Percentiles rank a stretch among this genome's conserved stretches.
Evolutionary conservation across 2,113 vertebrate genomes (phyloP).

Genomic region (Nerophis lumbriciformis): DNA sequence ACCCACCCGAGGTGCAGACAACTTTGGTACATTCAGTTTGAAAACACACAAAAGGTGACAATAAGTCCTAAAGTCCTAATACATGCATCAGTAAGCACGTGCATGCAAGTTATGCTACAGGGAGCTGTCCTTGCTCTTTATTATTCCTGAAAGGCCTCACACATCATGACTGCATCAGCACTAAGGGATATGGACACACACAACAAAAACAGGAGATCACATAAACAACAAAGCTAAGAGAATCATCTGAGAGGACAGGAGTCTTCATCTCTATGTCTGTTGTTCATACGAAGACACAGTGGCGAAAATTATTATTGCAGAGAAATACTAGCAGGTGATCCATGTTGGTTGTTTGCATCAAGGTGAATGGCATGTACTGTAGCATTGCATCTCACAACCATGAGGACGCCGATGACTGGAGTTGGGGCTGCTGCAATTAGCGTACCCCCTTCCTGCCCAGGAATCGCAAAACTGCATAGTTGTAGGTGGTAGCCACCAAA

Average conservation of each 20-base stretch:
- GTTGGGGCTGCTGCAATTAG: slow-evolving; percentile 59
- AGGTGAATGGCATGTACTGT: slow-evolving; percentile 25
- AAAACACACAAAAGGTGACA: slow-evolving; percentile 27
- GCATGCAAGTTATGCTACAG: slow-evolving; percentile 41
- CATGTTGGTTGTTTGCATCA: slow-evolving; percentile 28
- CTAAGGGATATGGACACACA: slow-evolving; percentile 40
- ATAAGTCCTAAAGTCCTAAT: slow-evolving; percentile 27
- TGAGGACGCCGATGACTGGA: slow-evolving; percentile 13
- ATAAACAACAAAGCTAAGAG: slow-evolving; percentile 55
- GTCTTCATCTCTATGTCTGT: slow-evolving; percentile 60
- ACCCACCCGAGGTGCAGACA: slow-evolving; percentile 11
- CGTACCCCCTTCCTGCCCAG: slow-evolving; percentile 89
- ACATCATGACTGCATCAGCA: slow-evolving; percentile 17
- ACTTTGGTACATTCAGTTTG: slow-evolving; percentile 46
- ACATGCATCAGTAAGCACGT: slow-evolving; percentile 39
- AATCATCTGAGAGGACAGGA: slow-evolving; percentile 48
- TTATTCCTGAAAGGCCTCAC: slow-evolving; percentile 52
- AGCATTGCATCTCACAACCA: slow-evolving; percentile 25
- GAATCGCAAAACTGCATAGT: slow-evolving; percentile 93
- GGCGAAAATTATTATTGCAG: slow-evolving; percentile 32
- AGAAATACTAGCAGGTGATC: slow-evolving; percentile 34
- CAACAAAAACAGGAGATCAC: slow-evolving; percentile 20
- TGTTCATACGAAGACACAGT: slow-evolving; percentile 39
- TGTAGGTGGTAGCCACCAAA: slow-evolving; percentile 91
- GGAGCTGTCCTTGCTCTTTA: slow-evolving; percentile 45